Evolutionary conservation across 2,113 vertebrate species (phyloP).

Genomic region (Odocoileus virginianus): DNA sequence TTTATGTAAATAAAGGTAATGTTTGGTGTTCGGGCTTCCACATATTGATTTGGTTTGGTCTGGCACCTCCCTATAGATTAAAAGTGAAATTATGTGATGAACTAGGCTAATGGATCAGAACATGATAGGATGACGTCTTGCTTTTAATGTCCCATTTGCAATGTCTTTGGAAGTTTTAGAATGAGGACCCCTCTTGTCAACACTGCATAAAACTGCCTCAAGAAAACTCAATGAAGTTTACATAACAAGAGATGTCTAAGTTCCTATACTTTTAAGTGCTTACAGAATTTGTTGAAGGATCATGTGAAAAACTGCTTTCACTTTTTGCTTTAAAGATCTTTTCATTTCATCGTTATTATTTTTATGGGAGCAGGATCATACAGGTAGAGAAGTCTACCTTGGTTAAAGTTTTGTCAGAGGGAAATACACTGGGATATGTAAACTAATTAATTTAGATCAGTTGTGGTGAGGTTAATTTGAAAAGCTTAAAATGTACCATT

Average conservation of each 20-base stretch:
- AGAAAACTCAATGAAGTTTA: neutral
- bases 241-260: neutral
- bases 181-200: neutral
- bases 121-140: neutral
- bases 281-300: neutral
- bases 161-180: neutral
- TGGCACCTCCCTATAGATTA: neutral
- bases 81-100: neutral
- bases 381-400: neutral
- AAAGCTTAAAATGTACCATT: neutral
- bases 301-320: neutral
- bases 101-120: neutral
- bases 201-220: neutral
- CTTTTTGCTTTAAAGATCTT: conserved; percentile 15
- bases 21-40: neutral
- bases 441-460: conserved; percentile 2
- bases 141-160: neutral
- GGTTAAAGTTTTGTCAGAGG: neutral
- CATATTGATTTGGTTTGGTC: neutral
- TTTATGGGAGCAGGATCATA: neutral
- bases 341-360: neutral
- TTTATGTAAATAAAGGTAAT: neutral
- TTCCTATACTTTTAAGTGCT: neutral
- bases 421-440: neutral
- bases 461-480: neutral